These are phyloP conservation scores for Hydropotes inermis DNA, from an alignment of 2,113 vertebrate genomes.

Conservation along the genomic window DNA sequence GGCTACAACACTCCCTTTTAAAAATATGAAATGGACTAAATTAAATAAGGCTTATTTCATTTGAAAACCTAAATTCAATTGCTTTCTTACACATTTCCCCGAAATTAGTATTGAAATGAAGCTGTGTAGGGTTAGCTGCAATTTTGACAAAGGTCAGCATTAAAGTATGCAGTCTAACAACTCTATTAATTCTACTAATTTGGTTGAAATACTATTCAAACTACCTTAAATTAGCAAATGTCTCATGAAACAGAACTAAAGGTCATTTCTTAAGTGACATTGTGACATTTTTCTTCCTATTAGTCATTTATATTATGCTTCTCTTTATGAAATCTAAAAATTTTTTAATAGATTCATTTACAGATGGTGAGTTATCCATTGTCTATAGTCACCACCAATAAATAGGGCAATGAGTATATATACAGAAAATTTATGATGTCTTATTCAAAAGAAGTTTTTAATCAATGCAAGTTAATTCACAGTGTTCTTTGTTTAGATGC, in stretches of 20 bases:
- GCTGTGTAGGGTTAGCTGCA: slow-evolving; percentile 72
- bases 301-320: slow-evolving; percentile 17
- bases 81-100: slow-evolving; percentile 66
- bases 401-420: background rate
- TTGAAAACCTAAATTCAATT: slow-evolving; percentile 73
- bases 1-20: slow-evolving; percentile 27
- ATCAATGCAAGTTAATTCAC: background rate
- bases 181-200: slow-evolving; percentile 76
- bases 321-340: background rate
- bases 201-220: slow-evolving; percentile 52
- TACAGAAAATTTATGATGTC: background rate
- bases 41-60: slow-evolving; percentile 77
- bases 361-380: background rate
- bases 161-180: slow-evolving; percentile 63
- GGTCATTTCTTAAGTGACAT: slow-evolving; percentile 1
- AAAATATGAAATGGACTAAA: slow-evolving; percentile 65
- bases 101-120: slow-evolving; percentile 74
- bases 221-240: slow-evolving; percentile 31
- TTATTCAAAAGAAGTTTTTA: background rate
- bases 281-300: background rate
- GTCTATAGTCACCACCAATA: background rate
- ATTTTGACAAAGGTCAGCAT: slow-evolving; percentile 75
- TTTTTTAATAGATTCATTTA: background rate
- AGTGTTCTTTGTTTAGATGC: background rate
- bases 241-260: slow-evolving; percentile 32